Evolutionary conservation across 2,888 invertebrate species (phyloP), one percentile per base, ranked within the genome.

Genomic region (Tetragnatha montana): DNA sequence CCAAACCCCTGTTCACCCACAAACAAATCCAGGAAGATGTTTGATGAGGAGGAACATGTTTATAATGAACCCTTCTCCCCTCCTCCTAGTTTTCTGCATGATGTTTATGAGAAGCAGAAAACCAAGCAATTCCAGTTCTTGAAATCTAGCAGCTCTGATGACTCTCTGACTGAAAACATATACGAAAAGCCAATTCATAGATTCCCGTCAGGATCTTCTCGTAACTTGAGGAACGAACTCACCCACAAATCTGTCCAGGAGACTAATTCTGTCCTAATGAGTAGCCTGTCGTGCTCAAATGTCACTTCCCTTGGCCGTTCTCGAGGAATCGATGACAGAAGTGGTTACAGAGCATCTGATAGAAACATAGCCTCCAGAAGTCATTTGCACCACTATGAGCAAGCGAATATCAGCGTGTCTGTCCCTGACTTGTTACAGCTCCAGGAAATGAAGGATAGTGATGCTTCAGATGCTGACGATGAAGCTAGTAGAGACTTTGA

Each of bases 401-500:
- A 87, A 49, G 68, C 88, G 6, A 88, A 88, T 19, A 8, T 88
- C 8, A 91, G 91, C 50, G 89, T 91, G 68, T 94, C 94, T 0
- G 93, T 91, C 12, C 91, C 91, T 60, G 91, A 91, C 81, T 80
- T 91, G 12, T 80, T 91, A 14, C 85, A 87, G 70, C 71, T 88
- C 0, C 80, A 91, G 68, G 91, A 91, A 70, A 81, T 89, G 49
- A 91, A 91, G 74, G 87, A 91, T 35, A 90, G 89, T 70, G 91
- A 92, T 84, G 92, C 92, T 47, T 97, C 96, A 0, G 97, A 97
- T 93, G 96, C 96, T 1, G 97, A 96, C 92, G 97, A 97, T 92
- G 97, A 97, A 93, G 95, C 95, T 0, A 96, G 96, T 3, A 97
- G 96, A 93, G 96, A 97, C 92, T 94, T 96, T 81, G 95, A 96